phyloP scores from a whole-genome alignment of 2,113 vertebrate species.

The Marcusenius ussheri region DNA sequence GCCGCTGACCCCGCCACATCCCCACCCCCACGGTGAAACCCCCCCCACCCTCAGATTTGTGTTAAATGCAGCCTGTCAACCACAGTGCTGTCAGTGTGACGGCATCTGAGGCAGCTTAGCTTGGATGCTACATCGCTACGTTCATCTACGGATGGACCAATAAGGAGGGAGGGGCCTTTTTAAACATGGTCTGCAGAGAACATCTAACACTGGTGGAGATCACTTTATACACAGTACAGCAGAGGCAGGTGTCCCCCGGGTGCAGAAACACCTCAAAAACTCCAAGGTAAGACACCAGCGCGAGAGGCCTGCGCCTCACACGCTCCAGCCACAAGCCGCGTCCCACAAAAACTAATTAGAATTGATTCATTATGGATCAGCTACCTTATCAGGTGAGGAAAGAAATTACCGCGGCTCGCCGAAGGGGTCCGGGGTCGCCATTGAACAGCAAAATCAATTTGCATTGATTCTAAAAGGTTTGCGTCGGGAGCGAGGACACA shows the following conservation, averaged over 20 bases:
- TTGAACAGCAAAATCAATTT: conserved; percentile 84
- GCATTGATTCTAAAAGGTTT: conserved; percentile 72
- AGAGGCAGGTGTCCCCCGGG: not conserved
- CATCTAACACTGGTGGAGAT: not conserved
- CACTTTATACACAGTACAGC: not conserved
- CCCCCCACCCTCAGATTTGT: not conserved
- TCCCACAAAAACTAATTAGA: conserved; percentile 82
- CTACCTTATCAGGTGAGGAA: conserved; percentile 85
- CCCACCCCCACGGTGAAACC: not conserved
- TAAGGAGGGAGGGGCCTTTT: not conserved
- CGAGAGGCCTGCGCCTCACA: not conserved
- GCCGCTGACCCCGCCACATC: not conserved
- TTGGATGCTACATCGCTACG: not conserved
- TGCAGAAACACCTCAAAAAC: not conserved
- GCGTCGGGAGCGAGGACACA: conserved; percentile 58
- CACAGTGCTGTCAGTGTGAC: not conserved
- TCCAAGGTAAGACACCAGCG: not conserved
- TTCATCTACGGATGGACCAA: not conserved
- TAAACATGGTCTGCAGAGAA: not conserved
- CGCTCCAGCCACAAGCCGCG: conserved; percentile 57
- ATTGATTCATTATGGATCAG: conserved; percentile 92
- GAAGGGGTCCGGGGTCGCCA: conserved; percentile 76
- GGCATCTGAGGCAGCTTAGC: not conserved
- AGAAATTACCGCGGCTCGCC: conserved; percentile 75
- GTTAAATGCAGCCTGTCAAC: not conserved